These are phyloP conservation scores for Philaethria dido DNA, from an alignment of 2,888 invertebrate species.

Conservation along the genomic window DNA sequence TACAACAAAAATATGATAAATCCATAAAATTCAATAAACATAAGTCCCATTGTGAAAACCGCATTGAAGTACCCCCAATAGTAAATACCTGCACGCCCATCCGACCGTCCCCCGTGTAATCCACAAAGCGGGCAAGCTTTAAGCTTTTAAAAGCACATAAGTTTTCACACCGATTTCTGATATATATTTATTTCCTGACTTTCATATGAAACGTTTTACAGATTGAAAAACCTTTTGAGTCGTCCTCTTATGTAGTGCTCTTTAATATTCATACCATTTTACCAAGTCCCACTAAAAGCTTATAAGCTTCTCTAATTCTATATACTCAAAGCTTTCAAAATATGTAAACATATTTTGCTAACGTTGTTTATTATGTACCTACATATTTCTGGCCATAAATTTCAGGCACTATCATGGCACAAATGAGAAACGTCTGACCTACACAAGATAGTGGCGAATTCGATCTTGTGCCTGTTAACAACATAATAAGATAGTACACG, in stretches of 20 bases:
- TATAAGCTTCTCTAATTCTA: background rate
- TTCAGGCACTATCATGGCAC: background rate
- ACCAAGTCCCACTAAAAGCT: background rate
- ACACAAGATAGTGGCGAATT: too few relatives aligned
- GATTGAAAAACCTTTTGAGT: background rate
- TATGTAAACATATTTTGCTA: background rate
- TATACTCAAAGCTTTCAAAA: background rate
- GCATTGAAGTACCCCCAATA: background rate
- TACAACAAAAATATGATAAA: too few relatives aligned
- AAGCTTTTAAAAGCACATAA: slow-evolving; percentile 11
- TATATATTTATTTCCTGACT: background rate
- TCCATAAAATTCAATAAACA: background rate
- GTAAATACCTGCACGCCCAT: background rate
- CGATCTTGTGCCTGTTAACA: too few relatives aligned
- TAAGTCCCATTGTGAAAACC: background rate
- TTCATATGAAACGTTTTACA: background rate
- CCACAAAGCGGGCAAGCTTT: background rate
- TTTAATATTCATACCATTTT: background rate
- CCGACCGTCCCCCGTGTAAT: background rate
- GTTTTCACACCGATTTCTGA: background rate
- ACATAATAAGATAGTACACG: too few relatives aligned
- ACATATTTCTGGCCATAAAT: background rate
- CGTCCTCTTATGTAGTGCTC: background rate
- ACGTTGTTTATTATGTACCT: background rate
- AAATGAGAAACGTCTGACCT: too few relatives aligned